Evolutionary conservation across 2,113 vertebrate species (phyloP), one percentile per base, ranked within the genome.

Genomic region (Pelvicachromis taeniatus): DNA sequence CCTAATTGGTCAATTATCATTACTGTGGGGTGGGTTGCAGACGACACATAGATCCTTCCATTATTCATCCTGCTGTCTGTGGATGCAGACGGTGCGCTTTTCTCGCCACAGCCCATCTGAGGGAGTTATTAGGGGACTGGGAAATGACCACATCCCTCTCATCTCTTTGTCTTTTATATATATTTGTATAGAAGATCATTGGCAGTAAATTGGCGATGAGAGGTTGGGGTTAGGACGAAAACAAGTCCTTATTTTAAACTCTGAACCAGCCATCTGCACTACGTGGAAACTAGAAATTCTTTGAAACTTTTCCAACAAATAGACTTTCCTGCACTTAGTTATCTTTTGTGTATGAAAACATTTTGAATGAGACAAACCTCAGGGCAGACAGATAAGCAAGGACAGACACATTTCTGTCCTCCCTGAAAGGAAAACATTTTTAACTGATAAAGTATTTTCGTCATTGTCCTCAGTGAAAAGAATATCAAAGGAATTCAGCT

Each of bases 1-100:
- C 38, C 83, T 89, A 89, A 93, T 90, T 89, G 83, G 90, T 90
- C 87, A 84, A 87, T 90, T 90, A 90, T 87, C 82, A 84, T 83
- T 59, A 77, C 26, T 78, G 80, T 4, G 82, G 5, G 17, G 19
- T 11, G 16, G 81, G 78, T 40, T 54, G 59, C 87, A 78, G 58
- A 82, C 31, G 31, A 59, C 26, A 56, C 21, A 50, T 6, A 59
- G 13, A 87, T 9, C 42, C 7, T 16, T 82, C 56, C 65, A 89
- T 92, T 88, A 89, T 91, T 88, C 77, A 91, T 91, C 59, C 35
- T 77, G 77, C 70, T 48, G 59, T 73, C 63, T 77, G 78, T 33
- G 45, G 52, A 82, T 78, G 78, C 68, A 88, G 85, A 86, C 63
- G 4, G 26, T 75, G 85, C 73, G 48, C 78, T 75, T 82, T 54